These are phyloP conservation scores for Muntiacus reevesi DNA, from an alignment of 2,113 vertebrate species.

Conservation along the genomic window DNA sequence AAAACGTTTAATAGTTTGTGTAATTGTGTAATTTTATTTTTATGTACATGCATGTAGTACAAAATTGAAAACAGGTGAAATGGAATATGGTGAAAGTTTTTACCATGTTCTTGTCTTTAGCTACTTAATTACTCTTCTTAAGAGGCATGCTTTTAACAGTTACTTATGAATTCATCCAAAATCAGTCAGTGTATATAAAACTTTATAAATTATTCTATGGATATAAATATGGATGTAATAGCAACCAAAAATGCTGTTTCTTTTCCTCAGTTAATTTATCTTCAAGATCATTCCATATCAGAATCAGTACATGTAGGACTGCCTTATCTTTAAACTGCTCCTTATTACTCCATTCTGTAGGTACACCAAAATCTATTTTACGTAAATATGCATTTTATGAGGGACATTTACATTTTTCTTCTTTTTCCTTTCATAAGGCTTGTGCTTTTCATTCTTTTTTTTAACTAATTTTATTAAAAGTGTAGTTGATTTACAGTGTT, in stretches of 20 bases:
- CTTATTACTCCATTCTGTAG: background rate
- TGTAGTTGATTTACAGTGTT: background rate
- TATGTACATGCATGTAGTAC: background rate
- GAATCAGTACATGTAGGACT: background rate
- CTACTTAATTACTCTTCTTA: background rate
- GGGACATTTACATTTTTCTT: background rate
- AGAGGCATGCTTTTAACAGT: background rate
- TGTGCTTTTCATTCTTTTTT: background rate
- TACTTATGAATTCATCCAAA: background rate
- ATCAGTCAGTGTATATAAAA: background rate
- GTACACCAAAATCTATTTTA: background rate
- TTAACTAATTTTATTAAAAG: background rate
- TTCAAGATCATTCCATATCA: background rate
- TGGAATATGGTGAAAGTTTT: background rate
- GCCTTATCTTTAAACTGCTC: background rate
- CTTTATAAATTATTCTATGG: background rate
- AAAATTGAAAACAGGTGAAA: background rate
- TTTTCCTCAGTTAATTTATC: background rate
- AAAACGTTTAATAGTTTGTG: constrained; percentile 37
- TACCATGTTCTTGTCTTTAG: background rate
- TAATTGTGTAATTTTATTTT: constrained; percentile 6
- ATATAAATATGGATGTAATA: background rate
- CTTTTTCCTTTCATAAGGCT: background rate
- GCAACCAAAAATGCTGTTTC: background rate
- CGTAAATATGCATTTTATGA: background rate